phyloP scores from a whole-genome alignment of 2,888 invertebrate genomes.

The Schizaphis graminum region DNA sequence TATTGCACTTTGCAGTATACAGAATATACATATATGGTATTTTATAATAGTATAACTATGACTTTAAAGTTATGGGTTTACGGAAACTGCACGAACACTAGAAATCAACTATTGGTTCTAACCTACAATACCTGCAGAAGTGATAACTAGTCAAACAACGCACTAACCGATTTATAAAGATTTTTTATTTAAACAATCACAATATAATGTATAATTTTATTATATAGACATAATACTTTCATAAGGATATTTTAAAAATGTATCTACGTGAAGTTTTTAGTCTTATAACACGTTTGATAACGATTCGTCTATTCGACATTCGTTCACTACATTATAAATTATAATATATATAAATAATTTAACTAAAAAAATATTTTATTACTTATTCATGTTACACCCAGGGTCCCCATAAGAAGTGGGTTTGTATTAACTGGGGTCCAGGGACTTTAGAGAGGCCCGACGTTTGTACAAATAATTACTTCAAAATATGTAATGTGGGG shows the following conservation, averaged over 20 bases:
- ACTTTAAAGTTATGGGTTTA: constrained; percentile 24
- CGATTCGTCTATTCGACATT: no score
- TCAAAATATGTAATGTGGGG: no score
- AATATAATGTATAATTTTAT: not conserved
- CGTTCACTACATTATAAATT: not conserved
- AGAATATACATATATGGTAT: not conserved
- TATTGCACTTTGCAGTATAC: not conserved
- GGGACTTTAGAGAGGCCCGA: no score
- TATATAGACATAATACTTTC: not conserved
- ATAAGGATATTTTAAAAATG: no score
- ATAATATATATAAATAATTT: not conserved
- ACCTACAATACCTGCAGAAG: not conserved
- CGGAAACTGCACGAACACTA: not conserved
- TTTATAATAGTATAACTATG: not conserved
- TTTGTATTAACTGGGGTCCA: no score
- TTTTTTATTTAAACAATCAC: not conserved
- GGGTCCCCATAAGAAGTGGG: no score
- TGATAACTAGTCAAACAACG: not conserved
- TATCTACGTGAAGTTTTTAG: not conserved
- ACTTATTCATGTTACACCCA: not conserved
- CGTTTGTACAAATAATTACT: no score
- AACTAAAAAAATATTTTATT: not conserved
- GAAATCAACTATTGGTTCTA: constrained; percentile 42
- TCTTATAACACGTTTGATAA: not conserved
- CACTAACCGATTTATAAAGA: not conserved